Evolutionary conservation across 2,888 invertebrate species (phyloP), one percentile per base, ranked within the genome.

Genomic region (Phlogophora meticulosa): DNA sequence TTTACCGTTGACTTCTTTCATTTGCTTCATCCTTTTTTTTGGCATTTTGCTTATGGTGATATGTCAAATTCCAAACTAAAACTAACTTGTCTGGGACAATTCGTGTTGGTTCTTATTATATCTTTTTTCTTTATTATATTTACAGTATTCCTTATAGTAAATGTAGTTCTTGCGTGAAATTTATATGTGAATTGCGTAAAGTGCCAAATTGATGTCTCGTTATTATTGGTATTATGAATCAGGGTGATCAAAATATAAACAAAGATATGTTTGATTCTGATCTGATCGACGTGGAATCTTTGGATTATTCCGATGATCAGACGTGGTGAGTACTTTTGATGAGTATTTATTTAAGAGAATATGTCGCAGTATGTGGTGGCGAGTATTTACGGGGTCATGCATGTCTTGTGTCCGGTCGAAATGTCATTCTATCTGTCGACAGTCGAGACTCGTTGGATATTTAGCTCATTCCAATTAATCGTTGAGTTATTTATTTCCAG

Each of bases 231-330:
- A 93, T 88, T 89, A 94, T 94, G 94, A 91, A 94, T 94, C 93
- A 90, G 90, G 83, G 86, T 93, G 92, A 94, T 93, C 93, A 94
- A 93, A 95, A 95, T 94, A 94, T 94, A 95, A 94, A 95, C 95
- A 94, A 95, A 94, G 94, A 94, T 94, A 94, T 95, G 95, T 89
- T 91, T 89, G 94, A 94, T 91, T 91, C 88, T 88, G 96, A 96
- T 88, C 92, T 96, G 83, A 96, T 96, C 85, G 96, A 96, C 93
- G 92, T 96, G 88, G 94, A 94, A 87, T 91, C 95, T 82, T 90
- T 96, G 82, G 94, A 96, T 91, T 95, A 95, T 90, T 92, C 92
- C 73, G 94, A 96, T 90, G 94, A 96, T 87, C 96, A 96, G 92
- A 96, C 96, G 80, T 97, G 96, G 96, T 97, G 87, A 93, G 96